Evolutionary conservation across 2,113 vertebrate genomes (phyloP).

Genomic region (Leptocoma aspasia): DNA sequence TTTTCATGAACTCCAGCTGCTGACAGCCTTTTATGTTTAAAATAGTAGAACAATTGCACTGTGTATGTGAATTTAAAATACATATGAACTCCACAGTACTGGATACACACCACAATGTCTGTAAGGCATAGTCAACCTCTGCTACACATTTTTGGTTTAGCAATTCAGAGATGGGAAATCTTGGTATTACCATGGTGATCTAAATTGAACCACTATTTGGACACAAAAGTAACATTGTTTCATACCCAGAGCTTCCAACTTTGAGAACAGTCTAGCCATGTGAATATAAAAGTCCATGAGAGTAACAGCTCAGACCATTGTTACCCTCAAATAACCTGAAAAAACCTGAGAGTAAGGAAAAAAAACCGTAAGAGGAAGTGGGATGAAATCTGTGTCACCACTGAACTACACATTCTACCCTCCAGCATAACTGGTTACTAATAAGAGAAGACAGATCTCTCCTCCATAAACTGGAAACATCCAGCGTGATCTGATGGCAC

Average conservation of each 20-base stretch:
- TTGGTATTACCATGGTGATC: not conserved
- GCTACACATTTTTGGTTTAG: not conserved
- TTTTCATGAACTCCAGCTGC: slow-evolving; percentile 22
- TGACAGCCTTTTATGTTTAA: slow-evolving; percentile 9
- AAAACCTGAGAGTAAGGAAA: not conserved
- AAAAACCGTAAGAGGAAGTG: not conserved
- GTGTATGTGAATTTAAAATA: not conserved
- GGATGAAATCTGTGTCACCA: not conserved
- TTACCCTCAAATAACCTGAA: not conserved
- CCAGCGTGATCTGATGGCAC: not conserved
- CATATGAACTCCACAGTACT: not conserved
- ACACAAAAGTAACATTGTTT: not conserved
- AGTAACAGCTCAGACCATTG: not conserved
- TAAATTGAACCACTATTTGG: not conserved
- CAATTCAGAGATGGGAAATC: not conserved
- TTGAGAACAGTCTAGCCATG: not conserved
- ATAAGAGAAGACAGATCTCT: not conserved
- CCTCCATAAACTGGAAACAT: not conserved
- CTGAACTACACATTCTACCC: not conserved
- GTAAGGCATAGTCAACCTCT: not conserved
- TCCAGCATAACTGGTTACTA: not conserved
- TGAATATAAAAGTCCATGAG: not conserved
- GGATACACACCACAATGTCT: not conserved
- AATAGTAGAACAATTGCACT: not conserved
- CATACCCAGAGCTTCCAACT: not conserved